Evolutionary conservation across 2,797 vertebrate genomes (phyloP), one percentile per base, ranked within the genome.

Genomic region (Glyptemys insculpta): DNA sequence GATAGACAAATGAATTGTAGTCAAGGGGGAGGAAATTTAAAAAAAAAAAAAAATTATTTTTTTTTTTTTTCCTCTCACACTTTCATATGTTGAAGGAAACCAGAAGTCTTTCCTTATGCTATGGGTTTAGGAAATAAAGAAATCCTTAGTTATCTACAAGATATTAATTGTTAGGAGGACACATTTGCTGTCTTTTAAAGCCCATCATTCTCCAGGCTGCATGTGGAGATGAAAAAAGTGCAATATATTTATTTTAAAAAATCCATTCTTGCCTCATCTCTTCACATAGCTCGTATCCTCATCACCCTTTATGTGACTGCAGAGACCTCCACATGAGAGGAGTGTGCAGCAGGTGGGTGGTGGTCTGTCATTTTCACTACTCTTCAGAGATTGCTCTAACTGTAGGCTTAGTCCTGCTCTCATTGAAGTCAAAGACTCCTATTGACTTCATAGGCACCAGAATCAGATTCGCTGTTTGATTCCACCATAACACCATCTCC

Each of bases 1-100:
- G 57, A 91, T 53, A 72, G 72, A 56, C 74, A 79, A 91, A 47
- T 25, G 23, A 52, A 85, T 96, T 96, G 81, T 68, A 72, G 80
- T 68, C n/a, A n/a, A 8, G 37, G 19, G 76, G 87, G 6, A 91
- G 37, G 52, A 82, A 41, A 41, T 41, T 41, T 41, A 41, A 41
- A 41, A 41, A 41, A 50, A 50, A 50, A 16, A 50, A n/a, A n/a
- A n/a, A n/a, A n/a, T n/a, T n/a, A n/a, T n/a, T n/a, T n/a, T n/a
- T n/a, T n/a, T n/a, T n/a, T n/a, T n/a, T n/a, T n/a, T n/a, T n/a
- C n/a, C n/a, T n/a, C n/a, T n/a, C n/a, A 5, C 41, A 6, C 50
- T 50, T 8, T 88, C 50, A 15, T 2, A 6, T 29, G 27, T 49
- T 41, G 12, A 34, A 56, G 23, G 93, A 34, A 89, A 83, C 88